Conservation (phyloP, 2,113 vertebrate genomes). For the Anguilla japonica region DNA sequence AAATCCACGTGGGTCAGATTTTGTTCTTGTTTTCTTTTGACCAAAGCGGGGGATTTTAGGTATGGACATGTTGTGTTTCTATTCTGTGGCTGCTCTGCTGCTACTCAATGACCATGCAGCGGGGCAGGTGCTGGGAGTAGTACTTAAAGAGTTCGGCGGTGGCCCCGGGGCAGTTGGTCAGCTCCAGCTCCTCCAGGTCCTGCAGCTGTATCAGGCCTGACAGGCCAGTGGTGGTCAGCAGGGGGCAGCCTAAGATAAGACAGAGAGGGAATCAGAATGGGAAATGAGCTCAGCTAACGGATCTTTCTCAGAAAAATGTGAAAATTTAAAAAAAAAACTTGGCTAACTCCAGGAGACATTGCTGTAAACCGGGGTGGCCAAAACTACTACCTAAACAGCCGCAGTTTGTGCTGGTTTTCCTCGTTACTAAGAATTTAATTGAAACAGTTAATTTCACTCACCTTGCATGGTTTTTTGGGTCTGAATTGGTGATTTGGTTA, state of each 20-base stretch:
- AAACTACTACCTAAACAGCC: no score
- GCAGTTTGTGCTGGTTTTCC: no score
- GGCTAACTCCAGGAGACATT: no score
- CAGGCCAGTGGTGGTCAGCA: conserved; percentile 92
- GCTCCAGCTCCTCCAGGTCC: conserved; percentile 94
- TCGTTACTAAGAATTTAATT: no score
- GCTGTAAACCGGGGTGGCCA: no score
- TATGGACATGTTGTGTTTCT: conserved; percentile 44
- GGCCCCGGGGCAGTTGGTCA: conserved; percentile 97
- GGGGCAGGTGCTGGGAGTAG: conserved; percentile 96
- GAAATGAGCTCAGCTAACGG: background rate
- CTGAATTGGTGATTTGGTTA: no score
- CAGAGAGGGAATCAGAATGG: background rate
- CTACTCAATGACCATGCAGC: conserved; percentile 98
- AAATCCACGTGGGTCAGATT: conserved; percentile 54
- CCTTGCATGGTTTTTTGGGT: no score
- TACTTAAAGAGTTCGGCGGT: conserved; percentile 98
- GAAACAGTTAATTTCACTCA: no score
- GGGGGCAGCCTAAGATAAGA: conserved; percentile 85
- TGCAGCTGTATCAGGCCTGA: conserved; percentile 96
- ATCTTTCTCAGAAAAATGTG: no score
- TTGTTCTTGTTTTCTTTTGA: conserved; percentile 36
- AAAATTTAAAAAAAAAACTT: no score
- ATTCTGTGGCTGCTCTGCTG: conserved; percentile 33
- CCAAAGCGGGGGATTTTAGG: conserved; percentile 56